Conservation (phyloP, 2,797 vertebrate species). For the Dipus sagitta region DNA sequence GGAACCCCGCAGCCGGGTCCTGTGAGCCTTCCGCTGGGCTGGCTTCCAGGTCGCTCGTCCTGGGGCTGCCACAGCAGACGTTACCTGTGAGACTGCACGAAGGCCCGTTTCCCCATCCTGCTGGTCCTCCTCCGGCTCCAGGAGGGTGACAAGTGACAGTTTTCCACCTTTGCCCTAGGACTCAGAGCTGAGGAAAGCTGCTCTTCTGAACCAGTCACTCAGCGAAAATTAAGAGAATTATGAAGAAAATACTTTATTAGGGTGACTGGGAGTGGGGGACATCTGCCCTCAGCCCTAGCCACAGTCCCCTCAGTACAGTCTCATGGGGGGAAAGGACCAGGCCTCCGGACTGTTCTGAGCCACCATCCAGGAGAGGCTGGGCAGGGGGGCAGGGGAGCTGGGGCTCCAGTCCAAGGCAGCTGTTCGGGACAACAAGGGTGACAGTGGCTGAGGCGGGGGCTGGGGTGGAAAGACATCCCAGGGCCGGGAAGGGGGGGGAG, state of each 20-base stretch:
- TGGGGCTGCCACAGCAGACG: neutral
- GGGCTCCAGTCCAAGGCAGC: slow-evolving; percentile 67
- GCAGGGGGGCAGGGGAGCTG: slow-evolving; percentile 53
- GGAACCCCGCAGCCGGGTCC: neutral
- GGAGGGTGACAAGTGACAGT: neutral
- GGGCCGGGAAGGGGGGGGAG: slow-evolving; percentile 24
- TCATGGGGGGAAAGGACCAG: slow-evolving; percentile 87
- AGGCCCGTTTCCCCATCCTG: neutral
- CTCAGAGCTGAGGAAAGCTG: slow-evolving; percentile 42
- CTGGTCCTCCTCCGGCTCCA: neutral
- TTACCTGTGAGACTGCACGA: slow-evolving; percentile 5
- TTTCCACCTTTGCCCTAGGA: neutral
- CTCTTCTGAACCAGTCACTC: slow-evolving; percentile 39
- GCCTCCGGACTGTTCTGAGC: slow-evolving; percentile 76
- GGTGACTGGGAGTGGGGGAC: neutral
- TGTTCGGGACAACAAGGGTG: slow-evolving; percentile 63
- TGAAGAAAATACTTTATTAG: slow-evolving; percentile 75
- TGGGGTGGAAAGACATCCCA: slow-evolving; percentile 12
- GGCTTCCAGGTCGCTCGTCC: neutral
- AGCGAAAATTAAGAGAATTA: slow-evolving; percentile 44
- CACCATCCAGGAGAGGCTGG: slow-evolving; percentile 70
- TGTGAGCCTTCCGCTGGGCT: neutral
- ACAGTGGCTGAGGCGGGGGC: slow-evolving; percentile 16
- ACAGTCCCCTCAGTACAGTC: slow-evolving; percentile 81
- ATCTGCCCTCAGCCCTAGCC: neutral